A percentile compares a stretch with the other conserved stretches of the same genome.
These are phyloP conservation scores for Motacilla tschutschensis DNA, from an alignment of 2,113 vertebrate species.

Conservation along the genomic window DNA sequence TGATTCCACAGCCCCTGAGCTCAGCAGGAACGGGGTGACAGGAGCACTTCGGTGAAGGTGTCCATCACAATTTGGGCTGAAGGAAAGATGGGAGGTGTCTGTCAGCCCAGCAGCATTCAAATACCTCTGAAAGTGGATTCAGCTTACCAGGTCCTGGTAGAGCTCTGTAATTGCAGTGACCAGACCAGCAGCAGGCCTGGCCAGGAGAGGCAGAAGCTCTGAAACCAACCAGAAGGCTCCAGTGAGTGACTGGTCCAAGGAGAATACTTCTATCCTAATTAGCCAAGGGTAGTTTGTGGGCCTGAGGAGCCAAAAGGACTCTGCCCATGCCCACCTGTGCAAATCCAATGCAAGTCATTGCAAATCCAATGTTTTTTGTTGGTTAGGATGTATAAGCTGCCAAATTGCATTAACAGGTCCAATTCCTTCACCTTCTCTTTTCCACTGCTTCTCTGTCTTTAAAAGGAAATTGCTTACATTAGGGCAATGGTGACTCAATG, in stretches of 20 bases:
- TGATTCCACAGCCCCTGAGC: background rate
- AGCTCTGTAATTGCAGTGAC: background rate
- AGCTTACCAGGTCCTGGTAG: background rate
- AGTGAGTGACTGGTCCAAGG: background rate
- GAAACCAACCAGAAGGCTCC: background rate
- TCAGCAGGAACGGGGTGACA: background rate
- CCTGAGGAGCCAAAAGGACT: background rate
- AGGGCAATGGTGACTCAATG: background rate
- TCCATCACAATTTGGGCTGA: background rate
- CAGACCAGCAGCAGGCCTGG: background rate
- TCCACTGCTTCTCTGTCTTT: background rate
- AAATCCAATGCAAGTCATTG: background rate
- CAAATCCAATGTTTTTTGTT: background rate
- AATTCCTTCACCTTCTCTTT: background rate
- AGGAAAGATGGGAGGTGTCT: background rate
- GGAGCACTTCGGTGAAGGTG: background rate
- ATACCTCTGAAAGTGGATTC: background rate
- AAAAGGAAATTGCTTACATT: constrained; percentile 3
- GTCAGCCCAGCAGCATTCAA: background rate
- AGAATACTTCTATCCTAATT: background rate
- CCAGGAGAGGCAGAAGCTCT: background rate
- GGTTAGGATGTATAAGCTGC: background rate
- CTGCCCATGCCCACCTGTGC: background rate
- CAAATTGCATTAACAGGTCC: background rate
- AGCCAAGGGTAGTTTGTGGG: background rate